Evolutionary conservation across 2,113 vertebrate species (phyloP).

Genomic region (Peromyscus leucopus): DNA sequence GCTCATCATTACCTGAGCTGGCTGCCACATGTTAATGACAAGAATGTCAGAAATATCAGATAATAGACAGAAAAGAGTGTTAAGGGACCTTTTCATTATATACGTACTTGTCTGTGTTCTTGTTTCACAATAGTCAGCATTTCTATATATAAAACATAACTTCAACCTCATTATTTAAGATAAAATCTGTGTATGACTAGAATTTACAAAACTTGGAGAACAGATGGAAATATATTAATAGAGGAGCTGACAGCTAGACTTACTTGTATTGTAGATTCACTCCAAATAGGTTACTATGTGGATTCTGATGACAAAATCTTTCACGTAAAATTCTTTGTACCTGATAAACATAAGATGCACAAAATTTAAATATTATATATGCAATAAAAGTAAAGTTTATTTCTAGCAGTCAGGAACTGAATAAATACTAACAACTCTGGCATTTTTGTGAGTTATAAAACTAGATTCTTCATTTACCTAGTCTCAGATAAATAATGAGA

Average conservation of each 20-base stretch:
- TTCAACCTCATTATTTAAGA: conserved; percentile 2
- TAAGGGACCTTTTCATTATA: conserved; percentile 24
- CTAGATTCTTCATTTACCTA: conserved; percentile 32
- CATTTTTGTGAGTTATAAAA: conserved; percentile 54
- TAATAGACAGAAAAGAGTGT: conserved; percentile 45
- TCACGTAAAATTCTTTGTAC: conserved; percentile 92
- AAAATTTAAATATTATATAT: conserved; percentile 33
- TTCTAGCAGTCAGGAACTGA: neutral
- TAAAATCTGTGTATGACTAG: neutral
- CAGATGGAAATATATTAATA: neutral
- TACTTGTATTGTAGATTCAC: conserved; percentile 94
- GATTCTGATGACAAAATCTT: conserved; percentile 89
- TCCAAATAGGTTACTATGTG: conserved; percentile 88
- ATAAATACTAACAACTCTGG: neutral
- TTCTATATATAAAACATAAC: neutral
- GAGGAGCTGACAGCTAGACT: conserved; percentile 66
- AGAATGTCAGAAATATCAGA: neutral
- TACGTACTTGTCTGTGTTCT: conserved; percentile 34
- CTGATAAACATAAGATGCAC: conserved; percentile 81
- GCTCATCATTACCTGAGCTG: neutral
- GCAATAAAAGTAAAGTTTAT: conserved; percentile 47
- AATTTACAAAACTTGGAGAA: conserved; percentile 18
- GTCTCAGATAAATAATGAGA: conserved; percentile 31
- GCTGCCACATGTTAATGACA: neutral
- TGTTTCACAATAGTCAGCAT: neutral